Base-by-base conservation (phyloP, 2,797 vertebrate species). In the Pseudopleuronectes americanus region DNA sequence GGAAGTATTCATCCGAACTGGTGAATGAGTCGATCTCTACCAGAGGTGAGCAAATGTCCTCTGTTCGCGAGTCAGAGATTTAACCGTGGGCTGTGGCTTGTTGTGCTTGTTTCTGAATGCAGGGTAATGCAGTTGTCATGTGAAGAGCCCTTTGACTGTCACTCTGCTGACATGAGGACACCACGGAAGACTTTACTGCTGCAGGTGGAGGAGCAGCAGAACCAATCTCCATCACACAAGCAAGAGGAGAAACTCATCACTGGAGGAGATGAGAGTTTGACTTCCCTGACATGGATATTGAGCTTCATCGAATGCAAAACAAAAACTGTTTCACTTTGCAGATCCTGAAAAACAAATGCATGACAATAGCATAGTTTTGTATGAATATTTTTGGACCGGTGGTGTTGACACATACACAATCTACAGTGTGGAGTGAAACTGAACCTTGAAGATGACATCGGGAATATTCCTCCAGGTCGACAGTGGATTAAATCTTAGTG, bases 1-100 rank as follows among this genome's bases (percentile, higher is more conserved):
- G 64, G 22, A 84, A 93, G 60, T 92, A 92, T 71, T 92, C 91
- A 43, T 93, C 95, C 0, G 94, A 95, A 84, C 92, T 95, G 0
- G 90, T 95, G 65, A 92, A 94, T 54, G 92, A 95, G 5, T 93
- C 94, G 68, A 90, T 89, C 2, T 84, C 90, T 1, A 72, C 93
- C n/a, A 89, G 92, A 0, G 88, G 93, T 17, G 96, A 96, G 84
- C 95, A 95, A 77, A 89, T 91, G 65, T 93, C 95, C 1, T 95
- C 95, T 54, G 92, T 94, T 64, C 94, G 93, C 88, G 97, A 99
- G 90, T 98, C 97, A 0, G 95, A 96, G 89, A 97, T 99, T 89
- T 99, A 94, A 98, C 78, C 66, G 64, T 62, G 68, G 24, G 71
- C 24, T 62, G 74, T 59, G 67, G 58, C 17, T 78, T 81, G 56